Evolutionary conservation across 2,113 vertebrate genomes (phyloP).

Genomic region (Alouatta palliata): DNA sequence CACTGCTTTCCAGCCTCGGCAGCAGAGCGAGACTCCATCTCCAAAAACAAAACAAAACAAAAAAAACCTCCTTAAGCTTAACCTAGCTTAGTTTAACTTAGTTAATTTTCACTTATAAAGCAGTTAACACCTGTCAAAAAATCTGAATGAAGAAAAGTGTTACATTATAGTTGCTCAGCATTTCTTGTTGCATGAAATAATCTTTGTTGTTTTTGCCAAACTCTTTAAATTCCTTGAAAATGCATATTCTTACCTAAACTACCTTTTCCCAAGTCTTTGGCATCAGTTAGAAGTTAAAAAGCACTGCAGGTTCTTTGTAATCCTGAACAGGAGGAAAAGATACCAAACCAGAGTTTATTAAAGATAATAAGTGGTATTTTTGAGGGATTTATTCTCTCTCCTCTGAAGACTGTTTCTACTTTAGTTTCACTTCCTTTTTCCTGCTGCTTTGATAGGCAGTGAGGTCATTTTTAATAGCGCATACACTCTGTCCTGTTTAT

Average conservation of each 20-base stretch:
- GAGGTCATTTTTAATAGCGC: not conserved
- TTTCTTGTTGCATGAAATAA: not conserved
- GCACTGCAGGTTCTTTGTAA: not conserved
- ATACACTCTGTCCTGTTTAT: not conserved
- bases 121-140: not conserved
- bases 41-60: too few relatives aligned
- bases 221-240: constrained; percentile 31
- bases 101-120: not conserved
- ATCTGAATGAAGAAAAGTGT: not conserved
- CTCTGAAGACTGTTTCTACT: not conserved
- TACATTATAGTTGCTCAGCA: not conserved
- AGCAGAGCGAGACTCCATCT: too few relatives aligned
- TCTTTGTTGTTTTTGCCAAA: not conserved
- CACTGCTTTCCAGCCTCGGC: too few relatives aligned
- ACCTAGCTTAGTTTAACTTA: not conserved
- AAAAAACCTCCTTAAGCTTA: not conserved
- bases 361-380: not conserved
- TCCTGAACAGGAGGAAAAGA: not conserved
- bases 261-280: not conserved
- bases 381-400: not conserved
- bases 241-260: not conserved
- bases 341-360: not conserved
- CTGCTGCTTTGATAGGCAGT: not conserved
- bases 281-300: not conserved
- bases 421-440: not conserved